Base-by-base conservation (phyloP, 2,888 invertebrate genomes). In the Microlaimidae sp. region DNA sequence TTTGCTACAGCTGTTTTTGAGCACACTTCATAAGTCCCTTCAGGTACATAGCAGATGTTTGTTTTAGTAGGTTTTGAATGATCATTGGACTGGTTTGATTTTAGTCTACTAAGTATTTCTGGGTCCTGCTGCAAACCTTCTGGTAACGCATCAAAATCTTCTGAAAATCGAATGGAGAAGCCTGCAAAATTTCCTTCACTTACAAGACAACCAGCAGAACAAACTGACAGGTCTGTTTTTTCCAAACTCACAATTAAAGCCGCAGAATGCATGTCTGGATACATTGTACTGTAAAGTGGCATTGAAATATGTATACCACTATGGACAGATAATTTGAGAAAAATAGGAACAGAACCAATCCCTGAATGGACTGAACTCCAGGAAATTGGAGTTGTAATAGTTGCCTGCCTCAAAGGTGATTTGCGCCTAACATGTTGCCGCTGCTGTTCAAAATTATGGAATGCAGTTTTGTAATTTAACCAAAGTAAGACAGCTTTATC, bases 371-470 rank as follows among this genome's bases (percentile, higher is more conserved):
- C 38, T 13, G 38, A 38, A n/a, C 38, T 38, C 38, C 13, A 38
- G 23, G 5, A 21, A 7, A n/a, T n/a, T 24, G n/a, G 43, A 10
- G 13, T 19, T n/a, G 43, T 21, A n/a, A 19, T 10, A 7, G 13
- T 43, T 7, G 32, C 7, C 10, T 17, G 32, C 7, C 32, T 7
- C 17, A 7, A 13, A 17, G 32, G 10, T 32, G 17, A 7, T n/a
- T 43, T n/a, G 5, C 23, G 43, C 3, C 28, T 24, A 19, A 57
- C 51, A 42, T 55, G 41, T 29, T 27, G 45, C 2, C 93, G 76
- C 73, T 95, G 93, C 71, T 92, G 92, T 62, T 86, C 88, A 95
- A 95, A 97, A 73, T 93, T 95, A 70, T 97, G 93, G 69, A 95
- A 95, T 0, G 95, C 93, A 73, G 93, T 95, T 75, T 93, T 93